Evolutionary conservation across 2,888 invertebrate species (phyloP), one percentile per base, ranked within the genome.

Genomic region (Eurois occulta): DNA sequence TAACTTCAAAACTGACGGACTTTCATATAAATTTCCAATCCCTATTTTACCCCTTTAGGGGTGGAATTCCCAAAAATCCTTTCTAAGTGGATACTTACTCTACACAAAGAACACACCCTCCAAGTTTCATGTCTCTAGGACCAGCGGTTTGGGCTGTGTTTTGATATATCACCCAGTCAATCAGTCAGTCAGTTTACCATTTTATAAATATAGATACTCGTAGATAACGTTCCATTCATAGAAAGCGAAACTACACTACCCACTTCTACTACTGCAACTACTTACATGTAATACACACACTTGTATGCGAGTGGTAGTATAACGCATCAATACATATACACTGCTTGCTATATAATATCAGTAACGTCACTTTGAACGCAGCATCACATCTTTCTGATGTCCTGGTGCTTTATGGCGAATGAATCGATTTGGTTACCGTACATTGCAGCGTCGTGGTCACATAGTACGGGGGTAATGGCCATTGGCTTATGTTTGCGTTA

Each of bases 161-260:
- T n/a, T n/a, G n/a, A n/a, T n/a, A n/a, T n/a, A n/a, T n/a, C n/a
- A n/a, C n/a, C n/a, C n/a, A n/a, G n/a, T n/a, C n/a, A n/a, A n/a
- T n/a, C n/a, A n/a, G n/a, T n/a, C n/a, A n/a, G n/a, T n/a, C n/a
- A n/a, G n/a, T n/a, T n/a, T n/a, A n/a, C n/a, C n/a, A n/a, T n/a
- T n/a, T n/a, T n/a, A n/a, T n/a, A n/a, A n/a, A n/a, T n/a, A n/a
- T n/a, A n/a, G n/a, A n/a, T n/a, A n/a, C n/a, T n/a, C n/a, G n/a
- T n/a, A n/a, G n/a, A n/a, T n/a, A 24, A 55, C 24, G 3, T 7
- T 18, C 32, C 13, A 28, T 52, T 67, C 13, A 58, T n/a, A n/a
- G 16, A 67, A 67, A 67, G 28, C 35, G 52, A 65, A 78, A 72
- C 21, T 77, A 21, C 21, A 35, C 70, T 69, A 18, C 69, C 13